Base-by-base conservation (phyloP, 2,888 invertebrate species). In the Melanchra persicariae region DNA sequence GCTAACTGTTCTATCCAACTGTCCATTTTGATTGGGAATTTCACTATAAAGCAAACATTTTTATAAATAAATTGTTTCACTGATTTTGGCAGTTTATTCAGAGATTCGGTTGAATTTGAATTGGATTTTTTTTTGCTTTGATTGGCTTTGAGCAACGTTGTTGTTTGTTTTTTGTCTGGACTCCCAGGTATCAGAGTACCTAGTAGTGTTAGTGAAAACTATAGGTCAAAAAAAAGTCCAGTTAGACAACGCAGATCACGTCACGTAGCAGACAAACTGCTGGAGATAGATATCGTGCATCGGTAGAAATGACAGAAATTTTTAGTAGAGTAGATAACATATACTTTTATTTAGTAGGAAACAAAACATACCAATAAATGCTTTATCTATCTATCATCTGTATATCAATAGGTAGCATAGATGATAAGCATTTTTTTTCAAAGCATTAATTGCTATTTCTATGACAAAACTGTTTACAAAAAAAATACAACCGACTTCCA, bases 31-130 rank as follows among this genome's bases (percentile, higher is more conserved):
- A 66, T 76, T 63, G 76, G 47, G 47, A 66, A 75, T 82, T 82
- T 82, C 70, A 79, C 69, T 82, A 67, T 70, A 67, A 34, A 65
- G n/a, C 67, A 37, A 74, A 79, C 51, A 70, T 79, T 70, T 74
- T 65, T 66, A 47, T 45, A 71, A 82, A 68, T 62, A 49, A 70
- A 70, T 66, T 49, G 51, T 60, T 59, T 60, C 40, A 47, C 52
- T 55, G 69, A 52, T 17, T 60, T 66, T 79, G 22, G 58, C 37
- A 74, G 80, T 79, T 74, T 52, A 26, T 78, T 74, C 47, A 45
- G 40, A 58, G 37, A 19, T 58, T 55, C 30, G 19, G 24, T 69
- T 37, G 37, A 30, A 10, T 59, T 68, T 34, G 17, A 54, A 40
- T 37, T 6, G 30, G 0, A 0, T 45, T 49, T 75, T 64, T 47